These are phyloP conservation scores for Rhegmatorhina hoffmannsi DNA, from an alignment of 2,113 vertebrate genomes.

Conservation along the genomic window DNA sequence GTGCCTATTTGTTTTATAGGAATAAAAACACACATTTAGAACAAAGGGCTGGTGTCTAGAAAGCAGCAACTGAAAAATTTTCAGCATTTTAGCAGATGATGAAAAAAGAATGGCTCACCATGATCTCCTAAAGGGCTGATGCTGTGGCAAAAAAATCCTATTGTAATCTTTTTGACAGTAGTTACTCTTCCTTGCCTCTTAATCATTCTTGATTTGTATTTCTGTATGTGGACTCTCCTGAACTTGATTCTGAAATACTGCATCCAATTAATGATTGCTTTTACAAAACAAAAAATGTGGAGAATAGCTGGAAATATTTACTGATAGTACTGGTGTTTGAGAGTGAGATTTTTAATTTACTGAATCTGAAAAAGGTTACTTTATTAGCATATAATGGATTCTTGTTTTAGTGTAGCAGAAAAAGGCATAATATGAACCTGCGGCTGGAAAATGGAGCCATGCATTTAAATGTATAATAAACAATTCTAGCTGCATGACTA, in stretches of 20 bases:
- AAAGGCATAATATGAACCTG: neutral
- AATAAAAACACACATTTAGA: neutral
- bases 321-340: neutral
- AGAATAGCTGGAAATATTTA: neutral
- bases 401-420: neutral
- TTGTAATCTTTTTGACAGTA: neutral
- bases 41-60: neutral
- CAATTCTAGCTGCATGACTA: neutral
- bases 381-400: neutral
- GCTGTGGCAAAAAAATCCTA: neutral
- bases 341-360: neutral
- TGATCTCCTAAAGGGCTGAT: neutral
- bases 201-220: neutral
- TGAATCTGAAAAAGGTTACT: neutral
- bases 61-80: neutral
- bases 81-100: neutral
- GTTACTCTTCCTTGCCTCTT: neutral
- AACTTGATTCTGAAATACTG: neutral
- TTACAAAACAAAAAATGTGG: neutral
- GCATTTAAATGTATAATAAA: neutral
- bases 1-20: neutral
- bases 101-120: neutral
- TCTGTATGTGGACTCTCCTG: neutral
- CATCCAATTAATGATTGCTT: neutral
- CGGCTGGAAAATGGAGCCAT: neutral